Conservation (phyloP, 2,888 invertebrate genomes). For the Dynastes grantii region DNA sequence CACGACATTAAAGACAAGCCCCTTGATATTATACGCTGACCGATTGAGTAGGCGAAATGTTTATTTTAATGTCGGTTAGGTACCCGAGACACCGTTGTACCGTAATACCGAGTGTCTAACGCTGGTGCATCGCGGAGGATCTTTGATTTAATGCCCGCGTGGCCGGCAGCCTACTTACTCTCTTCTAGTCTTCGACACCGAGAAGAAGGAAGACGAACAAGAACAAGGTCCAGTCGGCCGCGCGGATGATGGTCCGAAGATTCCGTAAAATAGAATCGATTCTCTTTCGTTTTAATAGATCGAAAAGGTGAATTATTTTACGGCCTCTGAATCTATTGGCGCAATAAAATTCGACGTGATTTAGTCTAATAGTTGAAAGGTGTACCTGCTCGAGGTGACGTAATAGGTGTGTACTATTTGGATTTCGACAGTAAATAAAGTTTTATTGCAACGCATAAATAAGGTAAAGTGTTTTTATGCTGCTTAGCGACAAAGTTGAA, state of each 20-base stretch:
- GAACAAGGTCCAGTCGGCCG: neutral
- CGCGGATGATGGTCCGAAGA: neutral
- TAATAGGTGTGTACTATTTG: conserved; percentile 15
- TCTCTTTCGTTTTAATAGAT: neutral
- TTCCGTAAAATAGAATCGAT: neutral
- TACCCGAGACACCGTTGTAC: conserved; percentile 41
- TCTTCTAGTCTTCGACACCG: neutral
- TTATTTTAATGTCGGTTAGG: conserved; percentile 54
- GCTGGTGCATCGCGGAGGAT: conserved; percentile 16
- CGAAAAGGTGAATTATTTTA: conserved; percentile 33
- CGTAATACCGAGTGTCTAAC: neutral
- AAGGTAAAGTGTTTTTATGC: conserved; percentile 16
- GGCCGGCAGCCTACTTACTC: conserved; percentile 14
- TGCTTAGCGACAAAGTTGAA: neutral
- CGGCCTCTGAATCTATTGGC: conserved; percentile 8
- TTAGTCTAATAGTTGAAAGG: conserved; percentile 30
- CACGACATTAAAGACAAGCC: conserved; percentile 56
- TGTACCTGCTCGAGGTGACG: conserved; percentile 20
- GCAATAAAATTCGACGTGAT: conserved; percentile 37
- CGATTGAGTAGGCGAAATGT: conserved; percentile 57
- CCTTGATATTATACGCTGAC: conserved; percentile 54
- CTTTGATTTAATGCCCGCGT: conserved; percentile 34
- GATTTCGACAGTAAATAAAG: conserved; percentile 19
- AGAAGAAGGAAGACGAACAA: conserved; percentile 20
- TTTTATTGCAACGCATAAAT: conserved; percentile 29